Evolutionary conservation across 2,113 vertebrate species (phyloP).

Genomic region (Microtus oregoni): DNA sequence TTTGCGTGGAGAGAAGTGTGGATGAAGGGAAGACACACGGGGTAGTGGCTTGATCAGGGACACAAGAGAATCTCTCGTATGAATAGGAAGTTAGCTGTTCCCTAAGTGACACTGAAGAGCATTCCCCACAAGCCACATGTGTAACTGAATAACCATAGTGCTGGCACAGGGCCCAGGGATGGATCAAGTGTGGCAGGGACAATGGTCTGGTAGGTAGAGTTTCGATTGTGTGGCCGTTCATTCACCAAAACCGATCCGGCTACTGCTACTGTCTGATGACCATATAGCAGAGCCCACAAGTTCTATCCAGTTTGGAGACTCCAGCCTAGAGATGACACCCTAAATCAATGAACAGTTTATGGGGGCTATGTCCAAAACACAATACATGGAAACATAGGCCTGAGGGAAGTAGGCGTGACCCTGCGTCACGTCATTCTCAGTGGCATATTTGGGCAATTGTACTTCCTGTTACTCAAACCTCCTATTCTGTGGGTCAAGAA

Average conservation of each 20-base stretch:
- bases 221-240: neutral
- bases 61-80: neutral
- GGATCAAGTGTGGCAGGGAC: neutral
- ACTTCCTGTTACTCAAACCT: neutral
- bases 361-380: neutral
- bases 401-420: neutral
- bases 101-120: neutral
- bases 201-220: neutral
- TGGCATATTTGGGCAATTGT: neutral
- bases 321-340: neutral
- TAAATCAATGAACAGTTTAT: neutral
- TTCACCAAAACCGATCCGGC: neutral
- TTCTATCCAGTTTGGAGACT: neutral
- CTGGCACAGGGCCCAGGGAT: neutral
- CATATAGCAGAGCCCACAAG: neutral
- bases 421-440: neutral
- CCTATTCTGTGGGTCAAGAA: neutral
- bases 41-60: neutral
- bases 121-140: neutral
- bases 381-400: neutral
- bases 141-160: neutral
- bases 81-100: neutral
- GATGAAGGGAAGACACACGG: neutral
- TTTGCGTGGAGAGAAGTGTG: neutral
- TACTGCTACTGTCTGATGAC: neutral